Base-by-base conservation (phyloP, 2,888 invertebrate genomes). In the Oscheius sp. region DNA sequence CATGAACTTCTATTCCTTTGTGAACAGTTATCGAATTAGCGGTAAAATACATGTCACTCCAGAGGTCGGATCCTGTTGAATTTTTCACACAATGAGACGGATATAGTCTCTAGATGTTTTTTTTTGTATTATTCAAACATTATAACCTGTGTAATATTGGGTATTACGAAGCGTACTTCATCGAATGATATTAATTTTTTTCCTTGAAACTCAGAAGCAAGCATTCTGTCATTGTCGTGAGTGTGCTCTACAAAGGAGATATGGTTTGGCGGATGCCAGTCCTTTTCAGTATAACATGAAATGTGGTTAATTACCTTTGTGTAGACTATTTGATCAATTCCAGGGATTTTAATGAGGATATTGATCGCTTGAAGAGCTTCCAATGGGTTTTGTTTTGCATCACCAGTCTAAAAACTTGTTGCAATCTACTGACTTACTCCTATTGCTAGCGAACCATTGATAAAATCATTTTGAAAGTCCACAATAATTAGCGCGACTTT, bases 401-500 rank as follows among this genome's bases (percentile, higher is more conserved):
- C 74, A 9, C 84, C 84, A 33, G 78, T 77, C 82, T 82, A 59
- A 49, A 78, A 44, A 38, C 9, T 30, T 12, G 2, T 20, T 36
- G 2, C 9, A 20, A 2, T 32, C 22, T 36, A 8, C 14, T 22
- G 24, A 44, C 59, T 61, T 20, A 80, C 83, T 68, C 92, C 93
- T 86, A 97, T 92, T 87, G 94, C 92, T 82, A 97, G 90, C 6
- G 94, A 93, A 47, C 96, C 96, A 64, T 92, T 91, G 86, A 97
- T 94, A 88, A 97, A 97, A 89, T 97, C 96, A 88, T 97, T 96
- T 89, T 97, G 96, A 32, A 96, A 95, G 87, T 97, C 96, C 73
- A 97, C 94, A 70, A 96, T 91, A 74, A 97, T 89, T 86, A 97
- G 92, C 26, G 92, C 95, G 22, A 77, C 75, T 61, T 73, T 71